A percentile compares a stretch with the other conserved stretches of the same genome.
These are phyloP conservation scores for Heterodera carotae DNA, from an alignment of 1,140 invertebrate species.

Conservation along the genomic window DNA sequence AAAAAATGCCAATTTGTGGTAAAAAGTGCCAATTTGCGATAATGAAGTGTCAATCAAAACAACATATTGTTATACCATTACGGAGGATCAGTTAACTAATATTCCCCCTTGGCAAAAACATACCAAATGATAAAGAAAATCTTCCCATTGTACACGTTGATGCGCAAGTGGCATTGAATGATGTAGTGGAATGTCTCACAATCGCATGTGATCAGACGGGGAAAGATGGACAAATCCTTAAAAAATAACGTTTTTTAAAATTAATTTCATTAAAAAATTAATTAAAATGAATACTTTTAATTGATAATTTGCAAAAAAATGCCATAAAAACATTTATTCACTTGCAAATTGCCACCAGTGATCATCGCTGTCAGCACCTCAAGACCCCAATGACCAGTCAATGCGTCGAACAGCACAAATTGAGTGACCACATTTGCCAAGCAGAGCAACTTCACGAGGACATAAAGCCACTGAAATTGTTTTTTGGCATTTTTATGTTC, in stretches of 20 bases:
- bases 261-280: no score
- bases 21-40: no score
- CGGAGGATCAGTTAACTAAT: no score
- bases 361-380: constrained; percentile 66
- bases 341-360: constrained; percentile 65
- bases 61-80: no score
- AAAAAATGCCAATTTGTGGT: no score
- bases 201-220: neutral
- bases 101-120: no score
- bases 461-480: constrained; percentile 60
- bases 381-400: constrained; percentile 68
- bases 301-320: neutral
- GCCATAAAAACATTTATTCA: neutral
- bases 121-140: constrained; percentile 19
- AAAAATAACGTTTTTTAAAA: neutral
- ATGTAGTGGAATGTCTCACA: constrained; percentile 1
- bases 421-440: constrained; percentile 67
- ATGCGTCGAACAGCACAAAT: constrained; percentile 67
- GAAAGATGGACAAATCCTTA: constrained; percentile 15
- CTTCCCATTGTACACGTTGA: constrained; percentile 13
- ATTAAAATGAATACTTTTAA: no score
- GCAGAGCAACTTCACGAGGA: constrained; percentile 67
- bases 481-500: neutral
- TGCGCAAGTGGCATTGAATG: constrained; percentile 7
- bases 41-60: no score